Base-by-base conservation (phyloP, 2,797 vertebrate genomes). In the Gymnopithys bicolor region DNA sequence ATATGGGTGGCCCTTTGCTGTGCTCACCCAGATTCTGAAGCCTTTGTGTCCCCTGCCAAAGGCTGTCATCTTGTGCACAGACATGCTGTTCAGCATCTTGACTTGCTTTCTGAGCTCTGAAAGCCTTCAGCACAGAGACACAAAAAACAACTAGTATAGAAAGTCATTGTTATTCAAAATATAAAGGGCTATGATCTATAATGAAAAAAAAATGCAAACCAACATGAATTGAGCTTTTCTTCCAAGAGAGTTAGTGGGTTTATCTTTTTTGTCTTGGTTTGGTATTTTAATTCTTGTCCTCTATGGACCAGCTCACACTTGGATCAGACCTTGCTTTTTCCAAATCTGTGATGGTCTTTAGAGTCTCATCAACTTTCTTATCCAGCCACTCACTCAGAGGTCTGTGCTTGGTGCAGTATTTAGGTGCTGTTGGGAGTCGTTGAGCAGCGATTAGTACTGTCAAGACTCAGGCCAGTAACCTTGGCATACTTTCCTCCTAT, bases 41-140 rank as follows among this genome's bases (percentile, higher is more conserved):
- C 76, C 35, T 84, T 89, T 91, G 76, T 92, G 91, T 88, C 43
- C 52, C 51, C 59, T 92, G 82, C 87, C 91, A 93, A 74, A 92
- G 73, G 62, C 91, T 93, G 85, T 91, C 94, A 84, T 84, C 53
- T 55, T 91, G 80, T 84, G 76, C 88, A 89, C 37, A 45, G 24
- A 52, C 89, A 81, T 4, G 8, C 84, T 85, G 81, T 84, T 89
- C 62, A 77, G 92, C 81, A 58, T 80, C 89, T 85, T 93, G 70
- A 90, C 78, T 92, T 83, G 41, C 60, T 51, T 92, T 92, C 73
- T 2, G 8, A 84, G 73, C 55, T 39, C 73, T 58, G 78, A 90
- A 87, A 80, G 52, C 45, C 43, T 73, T 87, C 76, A 71, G 55
- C 27, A 37, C 16, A 68, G 62, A 80, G 32, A 48, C 19, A 64